A percentile compares a stretch with the other conserved stretches of the same genome.
Evolutionary conservation across 2,888 invertebrate species (phyloP).

Genomic region (Chironomus riparius): DNA sequence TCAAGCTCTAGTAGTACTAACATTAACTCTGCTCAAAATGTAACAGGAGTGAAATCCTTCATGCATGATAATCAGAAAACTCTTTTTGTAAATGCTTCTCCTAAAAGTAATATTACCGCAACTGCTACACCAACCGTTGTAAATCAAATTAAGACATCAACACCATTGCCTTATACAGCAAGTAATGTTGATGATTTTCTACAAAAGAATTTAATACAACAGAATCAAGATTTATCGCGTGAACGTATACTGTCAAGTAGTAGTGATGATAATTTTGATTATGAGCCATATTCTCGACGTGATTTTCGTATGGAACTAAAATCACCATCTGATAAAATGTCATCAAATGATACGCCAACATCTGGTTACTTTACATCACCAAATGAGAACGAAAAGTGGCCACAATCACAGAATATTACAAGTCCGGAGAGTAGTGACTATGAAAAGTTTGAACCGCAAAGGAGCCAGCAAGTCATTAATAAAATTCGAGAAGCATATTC

Average conservation of each 20-base stretch:
- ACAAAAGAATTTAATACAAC: slow-evolving; percentile 5
- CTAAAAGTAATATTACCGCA: background rate
- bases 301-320: slow-evolving; percentile 16
- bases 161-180: background rate
- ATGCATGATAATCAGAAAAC: background rate
- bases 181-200: slow-evolving; percentile 24
- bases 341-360: slow-evolving; percentile 4
- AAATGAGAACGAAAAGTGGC: slow-evolving; percentile 14
- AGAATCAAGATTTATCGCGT: background rate
- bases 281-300: slow-evolving; percentile 19
- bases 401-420: background rate
- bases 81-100: background rate
- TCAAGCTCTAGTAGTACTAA: background rate
- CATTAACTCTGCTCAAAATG: background rate
- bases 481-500: slow-evolving; percentile 4
- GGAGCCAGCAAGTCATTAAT: background rate
- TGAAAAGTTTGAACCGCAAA: slow-evolving; percentile 3
- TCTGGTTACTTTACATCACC: slow-evolving; percentile 22
- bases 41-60: background rate
- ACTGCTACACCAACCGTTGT: background rate
- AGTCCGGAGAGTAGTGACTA: slow-evolving; percentile 22
- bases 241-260: background rate
- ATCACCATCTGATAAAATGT: background rate
- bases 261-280: slow-evolving; percentile 1
- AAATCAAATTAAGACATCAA: background rate